Base-by-base conservation (phyloP, 1,140 invertebrate species). In the Drosophila grimshawi region DNA sequence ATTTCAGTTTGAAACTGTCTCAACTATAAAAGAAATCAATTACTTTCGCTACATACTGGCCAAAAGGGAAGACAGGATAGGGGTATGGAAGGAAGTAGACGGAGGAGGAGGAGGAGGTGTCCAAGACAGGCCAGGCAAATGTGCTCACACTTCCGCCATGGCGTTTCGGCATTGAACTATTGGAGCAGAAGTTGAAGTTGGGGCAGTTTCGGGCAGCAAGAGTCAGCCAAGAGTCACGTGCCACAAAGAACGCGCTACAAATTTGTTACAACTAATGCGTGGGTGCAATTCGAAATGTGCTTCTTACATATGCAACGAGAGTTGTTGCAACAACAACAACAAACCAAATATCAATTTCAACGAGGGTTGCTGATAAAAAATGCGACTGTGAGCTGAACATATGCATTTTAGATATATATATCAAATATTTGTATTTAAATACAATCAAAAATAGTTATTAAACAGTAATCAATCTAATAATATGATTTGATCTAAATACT, bases 11-110 rank as follows among this genome's bases (percentile, higher is more conserved):
- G 80, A 89, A 89, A 89, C 85, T 85, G 85, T 89, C 85, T 89
- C 85, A 89, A 85, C 80, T 89, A 80, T 89, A 89, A 89, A 89
- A 88, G 85, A 89, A 89, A 89, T 89, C 85, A 89, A 89, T 89
- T 89, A 89, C 85, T 89, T 89, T 89, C 86, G 80, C 85, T 85
- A 71, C 51, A 64, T 41, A 73, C 56, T 66, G 72, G 53, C 35
- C 32, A 32, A 10, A 10, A 6, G 29, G 3, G 8, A 3, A 33
- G 19, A 19, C 19, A 19, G 19, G 19, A 19, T 19, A 19, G 19
- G 19, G 19, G 19, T 19, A 19, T 19, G 19, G 41, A 0, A 7
- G 32, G 4, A n/a, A n/a, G 27, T 6, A 3, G 39, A 29, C n/a
- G n/a, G 7, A 35, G n/a, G 30, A 11, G 39, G 10, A 35, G 30